phyloP scores from a whole-genome alignment of 2,113 vertebrate genomes.

The Gasterosteus aculeatus region DNA sequence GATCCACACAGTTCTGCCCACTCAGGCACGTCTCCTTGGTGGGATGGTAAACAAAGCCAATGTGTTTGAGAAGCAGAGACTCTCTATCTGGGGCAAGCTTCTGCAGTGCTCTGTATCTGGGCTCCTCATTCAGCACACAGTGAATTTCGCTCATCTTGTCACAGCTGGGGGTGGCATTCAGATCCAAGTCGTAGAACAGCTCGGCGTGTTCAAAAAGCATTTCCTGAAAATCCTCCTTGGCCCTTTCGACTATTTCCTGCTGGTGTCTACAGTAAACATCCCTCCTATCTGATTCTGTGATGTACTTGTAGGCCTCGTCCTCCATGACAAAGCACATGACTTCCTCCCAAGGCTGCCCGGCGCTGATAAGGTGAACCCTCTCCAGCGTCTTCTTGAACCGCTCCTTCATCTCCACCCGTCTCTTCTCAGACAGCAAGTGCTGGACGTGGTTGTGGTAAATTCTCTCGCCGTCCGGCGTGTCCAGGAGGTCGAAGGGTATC shows the following conservation, averaged over 20 bases:
- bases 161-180: constrained; percentile 96
- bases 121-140: constrained; percentile 95
- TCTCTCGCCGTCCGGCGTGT: constrained; percentile 90
- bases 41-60: constrained; percentile 99
- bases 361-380: constrained; percentile 94
- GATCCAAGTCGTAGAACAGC: constrained; percentile 98
- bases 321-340: constrained; percentile 98
- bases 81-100: constrained; percentile 98
- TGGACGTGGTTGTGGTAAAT: constrained; percentile 96
- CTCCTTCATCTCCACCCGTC: constrained; percentile 96
- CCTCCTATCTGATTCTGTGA: constrained; percentile 92
- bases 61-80: constrained; percentile 98
- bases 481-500: constrained; percentile 95
- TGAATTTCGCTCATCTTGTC: constrained; percentile 99
- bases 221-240: constrained; percentile 99
- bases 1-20: constrained; percentile 93
- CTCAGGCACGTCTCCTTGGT: constrained; percentile 99
- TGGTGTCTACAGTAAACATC: constrained; percentile 96
- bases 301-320: constrained; percentile 97
- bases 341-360: constrained; percentile 97
- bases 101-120: constrained; percentile 97
- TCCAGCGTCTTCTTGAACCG: constrained; percentile 98
- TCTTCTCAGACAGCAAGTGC: constrained; percentile 94
- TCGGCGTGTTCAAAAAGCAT: constrained; percentile 99
- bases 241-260: constrained; percentile 98